phyloP scores from a whole-genome alignment of 30 jellyfish, hydroid and myxozoan genomes.

The Morbakka virulenta region DNA sequence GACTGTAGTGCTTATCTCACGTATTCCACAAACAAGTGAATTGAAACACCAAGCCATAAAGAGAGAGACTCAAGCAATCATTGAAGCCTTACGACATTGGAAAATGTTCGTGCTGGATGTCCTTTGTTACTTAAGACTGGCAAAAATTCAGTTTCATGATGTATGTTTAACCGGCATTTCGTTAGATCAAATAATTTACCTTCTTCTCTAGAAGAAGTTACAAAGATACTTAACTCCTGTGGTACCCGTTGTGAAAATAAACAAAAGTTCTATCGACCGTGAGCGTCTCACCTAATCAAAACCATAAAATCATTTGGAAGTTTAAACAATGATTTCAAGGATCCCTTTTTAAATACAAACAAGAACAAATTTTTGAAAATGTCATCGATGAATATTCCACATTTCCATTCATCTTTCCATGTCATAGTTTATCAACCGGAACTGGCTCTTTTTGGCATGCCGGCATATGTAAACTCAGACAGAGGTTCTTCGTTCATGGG shows the following conservation, averaged over 20 bases:
- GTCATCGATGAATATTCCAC: conserved; percentile 18
- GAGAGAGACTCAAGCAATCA: no score
- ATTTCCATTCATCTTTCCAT: conserved; percentile 16
- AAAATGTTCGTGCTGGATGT: background rate
- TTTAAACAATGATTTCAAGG: conserved; percentile 15
- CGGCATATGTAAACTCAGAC: no score
- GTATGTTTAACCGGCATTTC: background rate
- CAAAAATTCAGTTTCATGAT: background rate
- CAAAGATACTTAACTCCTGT: background rate
- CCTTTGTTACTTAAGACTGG: no score
- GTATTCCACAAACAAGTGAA: background rate
- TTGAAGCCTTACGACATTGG: background rate
- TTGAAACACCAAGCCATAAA: no score
- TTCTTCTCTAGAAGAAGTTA: conserved; percentile 13
- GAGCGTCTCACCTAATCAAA: no score
- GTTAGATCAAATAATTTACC: conserved; percentile 16
- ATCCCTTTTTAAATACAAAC: conserved; percentile 16
- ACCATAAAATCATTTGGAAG: conserved; percentile 12
- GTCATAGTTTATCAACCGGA: no score
- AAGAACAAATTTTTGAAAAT: background rate
- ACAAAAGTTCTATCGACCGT: no score
- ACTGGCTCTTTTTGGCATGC: no score
- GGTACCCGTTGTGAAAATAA: no score
- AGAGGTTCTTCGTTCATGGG: no score
- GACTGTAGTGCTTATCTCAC: background rate